Conservation (phyloP, 2,113 vertebrate species). For the Callaeas wilsoni region DNA sequence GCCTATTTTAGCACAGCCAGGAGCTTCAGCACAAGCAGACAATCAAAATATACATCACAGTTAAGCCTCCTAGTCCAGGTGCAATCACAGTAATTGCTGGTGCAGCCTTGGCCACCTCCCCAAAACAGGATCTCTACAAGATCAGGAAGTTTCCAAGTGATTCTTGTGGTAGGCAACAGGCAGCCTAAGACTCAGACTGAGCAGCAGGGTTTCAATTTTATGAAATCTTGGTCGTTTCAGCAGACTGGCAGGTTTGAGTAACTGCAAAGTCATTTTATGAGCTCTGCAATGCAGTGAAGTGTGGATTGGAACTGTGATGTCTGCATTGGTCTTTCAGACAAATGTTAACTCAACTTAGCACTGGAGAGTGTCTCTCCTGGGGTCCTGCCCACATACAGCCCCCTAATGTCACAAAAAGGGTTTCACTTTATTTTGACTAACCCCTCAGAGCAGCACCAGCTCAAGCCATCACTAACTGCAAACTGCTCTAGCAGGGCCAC, state of each 20-base stretch:
- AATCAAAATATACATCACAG: background rate
- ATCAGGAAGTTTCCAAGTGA: background rate
- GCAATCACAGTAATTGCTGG: background rate
- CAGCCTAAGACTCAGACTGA: background rate
- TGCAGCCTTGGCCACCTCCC: background rate
- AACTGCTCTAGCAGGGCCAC: background rate
- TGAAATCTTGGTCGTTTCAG: background rate
- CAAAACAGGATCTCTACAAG: background rate
- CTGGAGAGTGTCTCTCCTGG: background rate
- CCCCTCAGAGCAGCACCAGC: background rate
- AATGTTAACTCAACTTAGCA: background rate
- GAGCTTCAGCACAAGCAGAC: background rate
- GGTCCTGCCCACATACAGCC: fast-evolving
- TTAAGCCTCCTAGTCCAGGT: background rate
- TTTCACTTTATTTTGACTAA: background rate
- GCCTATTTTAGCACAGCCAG: background rate
- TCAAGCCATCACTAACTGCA: background rate
- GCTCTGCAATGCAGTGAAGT: background rate
- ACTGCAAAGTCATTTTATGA: background rate
- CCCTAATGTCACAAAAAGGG: background rate
- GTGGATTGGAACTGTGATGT: background rate
- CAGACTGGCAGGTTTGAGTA: background rate
- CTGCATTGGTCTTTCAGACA: background rate
- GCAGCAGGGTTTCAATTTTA: background rate
- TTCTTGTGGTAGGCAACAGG: background rate